Evolutionary conservation across 2,797 vertebrate species (phyloP), one percentile per base, ranked within the genome.

Genomic region (Labroides dimidiatus): DNA sequence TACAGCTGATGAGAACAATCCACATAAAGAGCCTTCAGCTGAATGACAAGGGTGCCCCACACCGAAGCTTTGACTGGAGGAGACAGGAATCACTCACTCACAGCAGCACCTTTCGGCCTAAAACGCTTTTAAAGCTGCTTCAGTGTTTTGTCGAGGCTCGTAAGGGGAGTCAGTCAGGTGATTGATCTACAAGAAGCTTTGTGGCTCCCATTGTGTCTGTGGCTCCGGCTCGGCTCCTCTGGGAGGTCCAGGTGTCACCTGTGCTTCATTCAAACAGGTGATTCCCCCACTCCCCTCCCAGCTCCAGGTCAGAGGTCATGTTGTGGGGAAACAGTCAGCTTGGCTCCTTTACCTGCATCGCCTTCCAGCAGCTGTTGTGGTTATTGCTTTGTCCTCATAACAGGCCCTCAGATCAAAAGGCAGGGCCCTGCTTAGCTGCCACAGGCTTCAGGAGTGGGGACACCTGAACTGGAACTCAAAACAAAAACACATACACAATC

Each of bases 1-100:
- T 87, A 89, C 68, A 51, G 61, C 77, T 84, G 84, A 89, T 83
- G 77, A 85, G 85, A 80, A 77, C 79, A 84, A 56, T 74, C 50
- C 67, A 55, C 62, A 54, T 50, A 45, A 86, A 83, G 80, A 73
- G 81, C 82, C 80, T 85, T 87, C 60, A 71, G 79, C 77, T 77
- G 64, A 63, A 72, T 50, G 76, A 80, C 59, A 56, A 71, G 62
- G 55, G 27, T 55, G 30, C 59, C 45, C 45, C 63, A 69, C 70
- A 53, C 13, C 41, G 57, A 21, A 70, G 56, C 36, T 57, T 13
- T 44, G 66, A 83, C 75, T 37, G 51, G 51, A 47, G 63, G 48
- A 41, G 60, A 62, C 58, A 47, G 53, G 66, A 77, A 64, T 70
- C 58, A 67, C 2, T 78, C 50, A 54, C 58, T 75, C 65, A 59